phyloP scores from a whole-genome alignment of 2,113 vertebrate genomes.

The Cavia aperea region DNA sequence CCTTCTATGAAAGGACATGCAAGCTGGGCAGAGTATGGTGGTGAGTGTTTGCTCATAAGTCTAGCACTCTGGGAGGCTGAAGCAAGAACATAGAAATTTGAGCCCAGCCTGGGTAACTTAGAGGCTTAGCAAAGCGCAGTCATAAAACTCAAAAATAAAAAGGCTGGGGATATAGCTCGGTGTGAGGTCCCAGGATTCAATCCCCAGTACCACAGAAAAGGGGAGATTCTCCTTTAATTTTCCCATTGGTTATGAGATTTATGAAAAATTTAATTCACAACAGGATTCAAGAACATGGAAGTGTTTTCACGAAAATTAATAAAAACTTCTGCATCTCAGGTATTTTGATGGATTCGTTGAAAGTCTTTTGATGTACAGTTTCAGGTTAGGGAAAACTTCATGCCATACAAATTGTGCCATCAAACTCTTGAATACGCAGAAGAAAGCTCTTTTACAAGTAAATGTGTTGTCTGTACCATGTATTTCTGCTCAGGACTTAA shows the following conservation, averaged over 20 bases:
- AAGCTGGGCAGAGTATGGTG: not conserved
- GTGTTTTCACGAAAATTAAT: not conserved
- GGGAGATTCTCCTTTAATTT: not conserved
- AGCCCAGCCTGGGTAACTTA: not conserved
- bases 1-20: not conserved
- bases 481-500: conserved; percentile 39
- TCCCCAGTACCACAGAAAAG: not conserved
- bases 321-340: too few relatives aligned
- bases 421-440: not conserved
- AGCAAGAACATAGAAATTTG: not conserved
- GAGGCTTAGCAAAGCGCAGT: not conserved
- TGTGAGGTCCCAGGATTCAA: not conserved
- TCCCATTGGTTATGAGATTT: not conserved
- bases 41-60: not conserved
- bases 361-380: not conserved
- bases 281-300: too few relatives aligned
- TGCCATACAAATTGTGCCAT: not conserved
- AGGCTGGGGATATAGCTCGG: not conserved
- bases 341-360: not conserved
- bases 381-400: not conserved
- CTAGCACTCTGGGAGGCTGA: not conserved
- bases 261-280: not conserved
- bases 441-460: not conserved
- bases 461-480: not conserved
- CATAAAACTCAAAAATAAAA: not conserved